These are phyloP conservation scores for Anastrepha obliqua DNA, from an alignment of 1,140 invertebrate genomes.

Conservation along the genomic window DNA sequence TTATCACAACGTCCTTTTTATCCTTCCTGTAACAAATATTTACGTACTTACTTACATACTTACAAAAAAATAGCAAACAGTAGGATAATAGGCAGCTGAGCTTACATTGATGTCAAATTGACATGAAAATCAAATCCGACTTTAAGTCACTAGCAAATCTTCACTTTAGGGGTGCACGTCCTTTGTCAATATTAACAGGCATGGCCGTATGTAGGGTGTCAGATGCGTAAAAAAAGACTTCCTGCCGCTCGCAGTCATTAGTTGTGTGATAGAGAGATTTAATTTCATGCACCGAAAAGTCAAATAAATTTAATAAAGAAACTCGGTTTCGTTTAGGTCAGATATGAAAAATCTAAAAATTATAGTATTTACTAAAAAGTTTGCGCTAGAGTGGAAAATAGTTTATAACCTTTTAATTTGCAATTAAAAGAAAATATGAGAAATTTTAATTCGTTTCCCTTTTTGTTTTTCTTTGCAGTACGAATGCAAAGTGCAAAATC, in stretches of 20 bases:
- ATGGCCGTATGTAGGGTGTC: background rate
- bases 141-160: background rate
- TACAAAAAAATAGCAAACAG: background rate
- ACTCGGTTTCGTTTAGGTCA: background rate
- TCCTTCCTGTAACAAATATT: background rate
- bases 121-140: slow-evolving; percentile 14
- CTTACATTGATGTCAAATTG: slow-evolving; percentile 16
- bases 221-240: background rate
- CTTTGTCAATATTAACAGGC: slow-evolving; percentile 20
- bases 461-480: slow-evolving; percentile 82
- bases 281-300: background rate
- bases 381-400: background rate
- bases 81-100: background rate
- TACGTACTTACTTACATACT: background rate
- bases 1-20: too few relatives aligned
- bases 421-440: too few relatives aligned
- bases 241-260: background rate
- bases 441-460: slow-evolving; percentile 56
- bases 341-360: background rate
- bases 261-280: background rate
- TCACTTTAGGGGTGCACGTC: background rate
- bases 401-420: background rate
- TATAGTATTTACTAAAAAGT: background rate
- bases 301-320: background rate
- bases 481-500: slow-evolving; percentile 97